Evolutionary conservation across 2,113 vertebrate genomes (phyloP), one percentile per base, ranked within the genome.

Genomic region (Ceratotherium simum): DNA sequence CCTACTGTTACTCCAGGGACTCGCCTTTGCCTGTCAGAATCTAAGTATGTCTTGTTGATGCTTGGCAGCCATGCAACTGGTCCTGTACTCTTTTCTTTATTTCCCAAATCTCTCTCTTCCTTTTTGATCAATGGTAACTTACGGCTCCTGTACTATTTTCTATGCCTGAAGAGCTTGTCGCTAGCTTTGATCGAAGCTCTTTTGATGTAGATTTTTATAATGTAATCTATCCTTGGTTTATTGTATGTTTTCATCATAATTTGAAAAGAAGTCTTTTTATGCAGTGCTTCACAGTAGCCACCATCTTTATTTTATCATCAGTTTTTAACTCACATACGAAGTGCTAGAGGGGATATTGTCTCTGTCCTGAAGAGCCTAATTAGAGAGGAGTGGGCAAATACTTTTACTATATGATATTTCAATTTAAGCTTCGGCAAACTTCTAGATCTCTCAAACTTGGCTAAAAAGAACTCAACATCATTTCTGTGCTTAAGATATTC

Each of bases 151-250:
- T 93, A 51, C 89, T 91, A 33, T 75, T 90, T 95, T 80, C 42
- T 96, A 13, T 31, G 31, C 17, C 76, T 97, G 72, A 79, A 90
- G 95, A 85, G 69, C 93, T 67, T 83, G 93, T 60, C 6, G 0
- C 36, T 75, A 75, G 56, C 89, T 97, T 95, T 95, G 51, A 96
- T 78, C 11, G 8, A 89, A 95, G 91, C 3, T 85, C 88, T 90
- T 96, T 91, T 85, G 84, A 95, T 92, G 89, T 86, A 54, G 36
- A 69, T 81, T 88, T 97, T 90, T 78, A 27, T 94, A 97, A 93
- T 85, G 60, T 87, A 67, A 88, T 67, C 80, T 91, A 65, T 72
- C 36, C 48, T 84, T 87, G 48, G 67, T 70, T 84, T 81, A 96
- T 58, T 94, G 56, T 65, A 31, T 70, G 13, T 76, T 90, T 81